Percentiles rank a stretch among this genome's conserved stretches.
These are phyloP conservation scores for Magallana angulata DNA, from an alignment of 1,140 invertebrate genomes.

Conservation along the genomic window DNA sequence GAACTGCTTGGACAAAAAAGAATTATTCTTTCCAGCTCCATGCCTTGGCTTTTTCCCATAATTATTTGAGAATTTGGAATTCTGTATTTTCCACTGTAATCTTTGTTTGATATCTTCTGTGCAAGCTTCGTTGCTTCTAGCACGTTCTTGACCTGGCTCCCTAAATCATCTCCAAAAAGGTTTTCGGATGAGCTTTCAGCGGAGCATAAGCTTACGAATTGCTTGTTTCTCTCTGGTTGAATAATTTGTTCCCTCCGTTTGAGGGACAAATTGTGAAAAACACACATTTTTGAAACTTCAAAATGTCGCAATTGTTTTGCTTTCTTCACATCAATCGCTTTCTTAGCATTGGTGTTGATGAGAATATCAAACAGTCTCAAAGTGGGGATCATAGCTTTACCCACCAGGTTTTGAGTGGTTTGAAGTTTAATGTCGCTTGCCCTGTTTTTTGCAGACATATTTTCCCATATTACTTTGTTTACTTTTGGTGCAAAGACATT, in stretches of 20 bases:
- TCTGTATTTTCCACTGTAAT: conserved; percentile 1
- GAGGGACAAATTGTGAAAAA: conserved; percentile 3
- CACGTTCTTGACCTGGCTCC: not conserved
- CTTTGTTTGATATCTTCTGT: not conserved
- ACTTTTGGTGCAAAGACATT: not conserved
- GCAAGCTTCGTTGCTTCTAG: not conserved
- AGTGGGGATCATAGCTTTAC: not conserved
- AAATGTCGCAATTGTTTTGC: not conserved
- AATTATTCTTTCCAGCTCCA: not conserved
- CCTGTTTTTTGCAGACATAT: not conserved
- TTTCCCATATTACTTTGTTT: not conserved
- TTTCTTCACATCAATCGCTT: not conserved
- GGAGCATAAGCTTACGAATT: not conserved
- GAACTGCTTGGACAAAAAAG: conserved; percentile 4
- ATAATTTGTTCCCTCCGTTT: not conserved
- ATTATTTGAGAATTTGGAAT: not conserved
- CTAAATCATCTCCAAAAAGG: not conserved
- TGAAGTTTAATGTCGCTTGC: not conserved
- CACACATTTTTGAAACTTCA: conserved; percentile 26
- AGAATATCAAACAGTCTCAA: not conserved
- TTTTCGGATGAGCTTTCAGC: not conserved
- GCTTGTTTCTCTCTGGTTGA: not conserved
- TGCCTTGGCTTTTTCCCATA: not conserved
- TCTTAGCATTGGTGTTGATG: not conserved
- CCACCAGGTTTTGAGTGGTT: not conserved